Evolutionary conservation across 1,140 invertebrate genomes (phyloP).

Genomic region (Plutomurus gul): DNA sequence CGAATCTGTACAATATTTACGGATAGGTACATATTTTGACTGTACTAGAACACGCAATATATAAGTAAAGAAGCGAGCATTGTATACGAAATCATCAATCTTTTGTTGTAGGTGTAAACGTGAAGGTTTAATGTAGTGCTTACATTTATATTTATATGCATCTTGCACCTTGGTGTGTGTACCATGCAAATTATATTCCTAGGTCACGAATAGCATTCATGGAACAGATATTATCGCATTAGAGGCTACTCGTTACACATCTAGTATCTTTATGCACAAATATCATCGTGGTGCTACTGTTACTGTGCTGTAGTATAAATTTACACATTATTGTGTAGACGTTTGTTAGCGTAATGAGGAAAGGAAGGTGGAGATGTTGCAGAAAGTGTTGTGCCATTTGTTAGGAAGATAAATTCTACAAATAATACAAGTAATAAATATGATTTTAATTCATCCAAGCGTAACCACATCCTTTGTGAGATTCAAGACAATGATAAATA

Average conservation of each 20-base stretch:
- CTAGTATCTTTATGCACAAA: too few relatives aligned
- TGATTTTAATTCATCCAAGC: slow-evolving; percentile 1
- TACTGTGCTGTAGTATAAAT: not conserved
- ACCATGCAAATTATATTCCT: not conserved
- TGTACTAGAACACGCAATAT: not conserved
- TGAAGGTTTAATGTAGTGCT: too few relatives aligned
- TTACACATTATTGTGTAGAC: not conserved
- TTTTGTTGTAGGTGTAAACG: not conserved
- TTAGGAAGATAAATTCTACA: slow-evolving; percentile 3
- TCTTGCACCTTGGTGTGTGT: not conserved
- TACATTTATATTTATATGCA: not conserved
- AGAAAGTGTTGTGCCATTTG: too few relatives aligned
- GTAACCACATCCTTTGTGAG: slow-evolving; percentile 6
- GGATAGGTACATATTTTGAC: too few relatives aligned
- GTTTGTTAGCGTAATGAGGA: not conserved
- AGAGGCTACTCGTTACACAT: not conserved
- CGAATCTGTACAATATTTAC: too few relatives aligned
- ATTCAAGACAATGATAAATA: slow-evolving; percentile 4
- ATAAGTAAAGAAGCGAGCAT: not conserved
- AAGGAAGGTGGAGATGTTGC: not conserved
- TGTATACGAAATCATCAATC: too few relatives aligned
- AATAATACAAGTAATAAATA: not conserved
- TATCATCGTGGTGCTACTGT: not conserved
- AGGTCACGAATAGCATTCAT: not conserved
- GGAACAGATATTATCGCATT: not conserved